A percentile compares a stretch with the other conserved stretches of the same genome.
Evolutionary conservation across 2,113 vertebrate genomes (phyloP).

Genomic region (Barbus barbus): DNA sequence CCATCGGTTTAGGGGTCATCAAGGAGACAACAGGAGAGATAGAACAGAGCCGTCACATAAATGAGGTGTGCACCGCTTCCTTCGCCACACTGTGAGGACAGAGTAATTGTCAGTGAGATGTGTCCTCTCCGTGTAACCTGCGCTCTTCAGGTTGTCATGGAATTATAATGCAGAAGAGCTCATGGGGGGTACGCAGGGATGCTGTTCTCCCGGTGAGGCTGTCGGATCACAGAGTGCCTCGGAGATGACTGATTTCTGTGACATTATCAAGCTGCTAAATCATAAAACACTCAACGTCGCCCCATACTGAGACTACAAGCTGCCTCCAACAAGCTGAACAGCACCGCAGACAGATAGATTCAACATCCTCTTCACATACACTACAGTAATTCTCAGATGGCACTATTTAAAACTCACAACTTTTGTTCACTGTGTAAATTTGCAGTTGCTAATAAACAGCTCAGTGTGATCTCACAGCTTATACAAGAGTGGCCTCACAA

Average conservation of each 20-base stretch:
- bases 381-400: background rate
- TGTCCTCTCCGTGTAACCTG: background rate
- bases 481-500: background rate
- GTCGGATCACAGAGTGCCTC: conserved; percentile 60
- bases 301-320: conserved; percentile 30
- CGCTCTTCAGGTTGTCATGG: conserved; percentile 11
- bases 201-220: conserved; percentile 58
- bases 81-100: background rate
- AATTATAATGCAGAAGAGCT: background rate
- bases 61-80: background rate
- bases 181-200: conserved; percentile 30
- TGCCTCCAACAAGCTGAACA: conserved; percentile 25
- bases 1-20: conserved; percentile 48
- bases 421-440: background rate
- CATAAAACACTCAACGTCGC: conserved; percentile 39
- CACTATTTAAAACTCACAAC: conserved; percentile 20
- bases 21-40: background rate
- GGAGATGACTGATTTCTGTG: conserved; percentile 50
- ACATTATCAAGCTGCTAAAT: conserved; percentile 54
- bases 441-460: background rate
- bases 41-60: conserved; percentile 13
- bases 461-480: background rate
- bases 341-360: background rate
- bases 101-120: conserved; percentile 23
- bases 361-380: background rate